Percentiles rank a stretch among this genome's conserved stretches.
Conservation (phyloP, 2,113 vertebrate species). For the Phycodurus eques region DNA sequence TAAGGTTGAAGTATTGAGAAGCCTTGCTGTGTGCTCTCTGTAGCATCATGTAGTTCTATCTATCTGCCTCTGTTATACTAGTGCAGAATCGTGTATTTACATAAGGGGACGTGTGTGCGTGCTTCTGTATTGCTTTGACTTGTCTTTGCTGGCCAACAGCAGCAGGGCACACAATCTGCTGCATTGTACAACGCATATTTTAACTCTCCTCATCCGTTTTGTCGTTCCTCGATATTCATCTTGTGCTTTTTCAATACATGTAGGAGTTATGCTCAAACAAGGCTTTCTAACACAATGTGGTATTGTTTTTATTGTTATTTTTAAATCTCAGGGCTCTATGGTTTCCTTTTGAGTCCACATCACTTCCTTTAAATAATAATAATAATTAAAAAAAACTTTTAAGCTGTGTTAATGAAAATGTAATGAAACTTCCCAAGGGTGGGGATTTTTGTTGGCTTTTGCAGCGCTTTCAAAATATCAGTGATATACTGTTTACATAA, state of each 20-base stretch:
- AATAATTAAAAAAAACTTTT: too few relatives aligned
- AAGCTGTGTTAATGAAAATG: background rate
- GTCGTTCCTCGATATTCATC: conserved; percentile 20
- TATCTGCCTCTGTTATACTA: conserved; percentile 41
- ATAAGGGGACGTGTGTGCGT: conserved; percentile 31
- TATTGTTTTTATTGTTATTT: background rate
- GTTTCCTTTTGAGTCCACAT: too few relatives aligned
- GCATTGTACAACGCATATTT: conserved; percentile 34
- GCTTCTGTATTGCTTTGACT: conserved; percentile 26
- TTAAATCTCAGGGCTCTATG: background rate
- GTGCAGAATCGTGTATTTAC: conserved; percentile 52
- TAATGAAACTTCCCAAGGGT: background rate
- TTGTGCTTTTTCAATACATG: conserved; percentile 23
- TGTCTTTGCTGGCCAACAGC: conserved; percentile 26
- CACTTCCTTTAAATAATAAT: background rate
- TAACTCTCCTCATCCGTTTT: conserved; percentile 9
- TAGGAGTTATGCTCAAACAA: background rate
- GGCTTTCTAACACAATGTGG: background rate
- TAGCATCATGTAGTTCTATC: conserved; percentile 42
- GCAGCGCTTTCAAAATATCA: background rate
- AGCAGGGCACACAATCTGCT: conserved; percentile 30
- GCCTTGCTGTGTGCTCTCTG: conserved; percentile 29
- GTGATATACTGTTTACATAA: background rate
- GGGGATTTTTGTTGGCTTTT: background rate
- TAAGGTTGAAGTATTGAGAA: conserved; percentile 40